Conservation (phyloP, 2,797 vertebrate genomes). For the Loris lydekkerianus region DNA sequence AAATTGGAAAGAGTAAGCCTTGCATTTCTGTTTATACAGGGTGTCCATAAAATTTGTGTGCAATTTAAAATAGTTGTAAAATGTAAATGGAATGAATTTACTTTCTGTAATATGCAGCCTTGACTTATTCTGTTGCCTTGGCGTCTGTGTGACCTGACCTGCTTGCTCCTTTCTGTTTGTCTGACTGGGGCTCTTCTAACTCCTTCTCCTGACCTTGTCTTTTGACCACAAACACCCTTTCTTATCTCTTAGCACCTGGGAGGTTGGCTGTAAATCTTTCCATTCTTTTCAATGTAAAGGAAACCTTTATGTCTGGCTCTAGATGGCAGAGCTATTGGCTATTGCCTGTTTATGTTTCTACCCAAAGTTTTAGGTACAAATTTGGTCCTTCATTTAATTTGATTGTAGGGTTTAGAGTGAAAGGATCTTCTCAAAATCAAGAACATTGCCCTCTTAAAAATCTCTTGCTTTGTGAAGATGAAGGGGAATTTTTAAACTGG, state of each 20-base stretch:
- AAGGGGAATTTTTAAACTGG: slow-evolving; percentile 22
- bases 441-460: not conserved
- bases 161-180: not conserved
- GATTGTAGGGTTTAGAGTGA: not conserved
- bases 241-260: not conserved
- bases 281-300: not conserved
- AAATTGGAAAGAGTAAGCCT: not conserved
- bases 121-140: not conserved
- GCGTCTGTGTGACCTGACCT: not conserved
- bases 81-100: not conserved
- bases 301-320: not conserved
- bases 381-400: slow-evolving; percentile 1
- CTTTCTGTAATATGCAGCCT: not conserved
- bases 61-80: no score
- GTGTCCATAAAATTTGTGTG: no score
- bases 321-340: not conserved
- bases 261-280: not conserved
- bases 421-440: slow-evolving; percentile 3
- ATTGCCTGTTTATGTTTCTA: not conserved
- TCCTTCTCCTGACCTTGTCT: not conserved
- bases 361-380: not conserved
- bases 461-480: not conserved
- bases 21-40: not conserved
- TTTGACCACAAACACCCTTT: not conserved
- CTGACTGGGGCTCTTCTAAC: not conserved